Percentiles rank a stretch among this genome's conserved stretches.
These are phyloP conservation scores for Gryllus bimaculatus DNA, from an alignment of 1,140 invertebrate genomes.

Conservation along the genomic window DNA sequence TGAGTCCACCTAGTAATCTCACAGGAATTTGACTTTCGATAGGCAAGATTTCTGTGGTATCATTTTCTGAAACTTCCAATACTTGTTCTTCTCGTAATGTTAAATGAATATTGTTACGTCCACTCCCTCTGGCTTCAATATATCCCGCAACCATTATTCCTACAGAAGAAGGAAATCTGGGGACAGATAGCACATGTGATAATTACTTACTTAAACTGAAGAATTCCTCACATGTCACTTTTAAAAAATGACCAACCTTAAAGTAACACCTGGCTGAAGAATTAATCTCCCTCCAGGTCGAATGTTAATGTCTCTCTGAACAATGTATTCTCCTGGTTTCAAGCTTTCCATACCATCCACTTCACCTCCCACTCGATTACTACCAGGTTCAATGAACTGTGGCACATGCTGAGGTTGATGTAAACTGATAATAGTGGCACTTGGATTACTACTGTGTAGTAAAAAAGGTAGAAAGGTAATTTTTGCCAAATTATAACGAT, in stretches of 20 bases:
- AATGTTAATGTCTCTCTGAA: slow-evolving; percentile 84
- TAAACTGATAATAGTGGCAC: slow-evolving; percentile 58
- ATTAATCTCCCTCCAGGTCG: slow-evolving; percentile 77
- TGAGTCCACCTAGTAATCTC: slow-evolving; percentile 63
- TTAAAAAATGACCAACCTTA: slow-evolving; percentile 41
- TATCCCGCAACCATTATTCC: slow-evolving; percentile 95
- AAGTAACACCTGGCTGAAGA: slow-evolving; percentile 73
- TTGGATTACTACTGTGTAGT: slow-evolving; percentile 72
- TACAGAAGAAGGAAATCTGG: slow-evolving; percentile 74
- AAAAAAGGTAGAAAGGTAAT: slow-evolving; percentile 79
- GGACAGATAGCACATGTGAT: background rate
- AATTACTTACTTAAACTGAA: background rate
- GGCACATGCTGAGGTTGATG: slow-evolving; percentile 63
- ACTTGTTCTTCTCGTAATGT: slow-evolving; percentile 62
- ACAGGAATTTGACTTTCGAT: slow-evolving; percentile 47
- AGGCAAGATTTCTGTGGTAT: slow-evolving; percentile 45
- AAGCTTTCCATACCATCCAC: slow-evolving; percentile 77
- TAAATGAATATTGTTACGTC: slow-evolving; percentile 65
- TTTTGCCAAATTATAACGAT: slow-evolving; percentile 84
- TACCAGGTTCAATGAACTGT: slow-evolving; percentile 55
- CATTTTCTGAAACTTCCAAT: slow-evolving; percentile 44
- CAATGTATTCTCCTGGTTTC: slow-evolving; percentile 67
- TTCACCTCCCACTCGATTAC: slow-evolving; percentile 72
- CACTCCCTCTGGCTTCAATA: slow-evolving; percentile 68
- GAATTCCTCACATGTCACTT: background rate